phyloP scores from a whole-genome alignment of 1,140 invertebrate genomes.

The Drosophila arawakana region DNA sequence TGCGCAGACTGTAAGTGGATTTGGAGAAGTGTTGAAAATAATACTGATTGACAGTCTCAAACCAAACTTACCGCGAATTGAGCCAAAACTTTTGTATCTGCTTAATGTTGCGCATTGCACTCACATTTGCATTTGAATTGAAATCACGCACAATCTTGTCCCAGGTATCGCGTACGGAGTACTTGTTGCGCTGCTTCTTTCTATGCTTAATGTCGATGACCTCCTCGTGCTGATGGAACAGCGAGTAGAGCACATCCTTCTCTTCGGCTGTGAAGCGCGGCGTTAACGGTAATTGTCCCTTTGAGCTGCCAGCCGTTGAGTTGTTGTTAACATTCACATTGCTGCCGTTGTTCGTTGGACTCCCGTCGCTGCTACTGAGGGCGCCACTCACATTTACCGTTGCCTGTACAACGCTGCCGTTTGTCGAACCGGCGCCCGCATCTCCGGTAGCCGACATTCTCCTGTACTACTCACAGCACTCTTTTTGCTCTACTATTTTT shows the following conservation, averaged over 20 bases:
- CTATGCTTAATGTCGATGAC: conserved; percentile 82
- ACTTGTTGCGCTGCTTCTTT: conserved; percentile 80
- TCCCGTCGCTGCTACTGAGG: conserved; percentile 18
- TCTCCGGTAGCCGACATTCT: conserved; percentile 50
- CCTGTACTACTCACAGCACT: not conserved
- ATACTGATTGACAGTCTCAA: not conserved
- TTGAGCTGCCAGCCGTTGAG: conserved; percentile 37
- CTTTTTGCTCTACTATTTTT: not conserved
- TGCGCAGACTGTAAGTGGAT: conserved; percentile 64
- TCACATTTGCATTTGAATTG: conserved; percentile 75
- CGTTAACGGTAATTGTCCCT: conserved; percentile 67
- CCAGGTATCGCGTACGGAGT: conserved; percentile 81
- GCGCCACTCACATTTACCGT: conserved; percentile 37
- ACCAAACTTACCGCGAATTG: conserved; percentile 72
- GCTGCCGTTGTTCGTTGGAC: not conserved
- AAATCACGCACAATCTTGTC: conserved; percentile 81
- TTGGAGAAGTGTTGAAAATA: no score
- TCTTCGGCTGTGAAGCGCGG: conserved; percentile 81
- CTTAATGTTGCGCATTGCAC: conserved; percentile 76
- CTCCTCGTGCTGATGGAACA: conserved; percentile 80
- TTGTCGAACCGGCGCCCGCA: conserved; percentile 39
- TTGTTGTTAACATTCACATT: conserved; percentile 8
- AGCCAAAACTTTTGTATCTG: conserved; percentile 84
- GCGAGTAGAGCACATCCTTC: conserved; percentile 76
- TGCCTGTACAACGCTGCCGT: conserved; percentile 39